Evolutionary conservation across 2,888 invertebrate genomes (phyloP).

Genomic region (Hirtodrosophila cameraria): DNA sequence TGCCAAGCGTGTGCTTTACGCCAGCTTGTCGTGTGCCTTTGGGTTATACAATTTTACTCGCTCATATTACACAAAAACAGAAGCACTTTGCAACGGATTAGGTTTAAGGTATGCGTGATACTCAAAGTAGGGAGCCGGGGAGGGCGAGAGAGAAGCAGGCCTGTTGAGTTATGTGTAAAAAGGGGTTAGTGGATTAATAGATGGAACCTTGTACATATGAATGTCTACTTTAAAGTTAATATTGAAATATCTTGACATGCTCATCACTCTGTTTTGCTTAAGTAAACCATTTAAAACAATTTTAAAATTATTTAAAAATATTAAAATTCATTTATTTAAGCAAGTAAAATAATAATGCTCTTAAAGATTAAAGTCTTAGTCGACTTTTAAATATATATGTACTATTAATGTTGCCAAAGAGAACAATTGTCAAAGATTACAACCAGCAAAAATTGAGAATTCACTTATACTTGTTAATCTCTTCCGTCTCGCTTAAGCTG

Average conservation of each 20-base stretch:
- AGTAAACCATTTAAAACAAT: constrained; percentile 1
- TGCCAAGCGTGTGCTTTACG: constrained; percentile 50
- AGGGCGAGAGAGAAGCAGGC: too few species aligned
- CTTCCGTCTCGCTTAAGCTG: too few species aligned
- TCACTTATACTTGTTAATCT: too few species aligned
- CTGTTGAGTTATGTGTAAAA: constrained; percentile 21
- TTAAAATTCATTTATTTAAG: constrained; percentile 8
- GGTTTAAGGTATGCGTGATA: constrained; percentile 54
- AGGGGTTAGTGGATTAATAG: constrained; percentile 57
- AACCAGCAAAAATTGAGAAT: too few species aligned
- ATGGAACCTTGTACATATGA: constrained; percentile 26
- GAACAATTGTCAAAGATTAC: too few species aligned
- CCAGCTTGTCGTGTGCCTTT: constrained; percentile 54
- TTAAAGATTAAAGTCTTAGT: constrained; percentile 5
- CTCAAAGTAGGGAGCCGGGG: constrained; percentile 7
- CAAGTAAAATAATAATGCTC: background rate
- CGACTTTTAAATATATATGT: background rate
- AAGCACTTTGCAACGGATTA: constrained; percentile 73
- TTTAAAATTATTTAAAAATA: background rate
- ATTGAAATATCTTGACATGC: background rate
- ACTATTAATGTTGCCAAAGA: too few species aligned
- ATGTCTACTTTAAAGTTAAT: constrained; percentile 5
- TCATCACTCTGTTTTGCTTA: constrained; percentile 7
- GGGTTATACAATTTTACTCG: constrained; percentile 61
- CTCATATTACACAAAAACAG: constrained; percentile 66